Conservation (phyloP, 2,113 vertebrate genomes). For the Entomyzon cyanotis region DNA sequence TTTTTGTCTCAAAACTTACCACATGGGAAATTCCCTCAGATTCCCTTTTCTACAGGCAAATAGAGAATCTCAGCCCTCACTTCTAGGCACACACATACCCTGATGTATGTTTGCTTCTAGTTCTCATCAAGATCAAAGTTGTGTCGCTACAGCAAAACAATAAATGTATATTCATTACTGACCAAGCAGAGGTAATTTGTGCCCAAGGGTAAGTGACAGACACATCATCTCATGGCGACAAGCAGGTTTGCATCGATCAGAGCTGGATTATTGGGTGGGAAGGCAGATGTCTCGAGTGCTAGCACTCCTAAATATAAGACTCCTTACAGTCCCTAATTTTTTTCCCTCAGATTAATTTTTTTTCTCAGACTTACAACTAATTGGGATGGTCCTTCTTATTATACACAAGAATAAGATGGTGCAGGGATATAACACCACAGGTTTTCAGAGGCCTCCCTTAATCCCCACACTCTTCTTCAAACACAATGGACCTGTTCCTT, state of each 20-base stretch:
- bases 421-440: not conserved
- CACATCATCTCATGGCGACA: not conserved
- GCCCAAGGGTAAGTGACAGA: not conserved
- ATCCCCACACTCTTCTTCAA: not conserved
- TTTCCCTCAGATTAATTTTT: not conserved
- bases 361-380: not conserved
- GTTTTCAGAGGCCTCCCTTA: not conserved
- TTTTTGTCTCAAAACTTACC: not conserved
- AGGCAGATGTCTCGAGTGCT: not conserved
- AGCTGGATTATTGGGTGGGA: not conserved
- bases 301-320: not conserved
- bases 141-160: not conserved
- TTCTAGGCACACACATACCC: not conserved
- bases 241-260: rapidly evolving
- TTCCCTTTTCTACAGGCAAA: not conserved
- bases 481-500: not conserved
- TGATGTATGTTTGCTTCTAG: not conserved
- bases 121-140: not conserved
- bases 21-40: not conserved
- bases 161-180: not conserved
- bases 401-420: not conserved
- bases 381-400: not conserved
- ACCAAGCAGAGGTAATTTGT: not conserved
- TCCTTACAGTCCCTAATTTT: not conserved
- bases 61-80: not conserved